phyloP scores from a whole-genome alignment of 2,113 vertebrate species.

The Zootoca vivipara region DNA sequence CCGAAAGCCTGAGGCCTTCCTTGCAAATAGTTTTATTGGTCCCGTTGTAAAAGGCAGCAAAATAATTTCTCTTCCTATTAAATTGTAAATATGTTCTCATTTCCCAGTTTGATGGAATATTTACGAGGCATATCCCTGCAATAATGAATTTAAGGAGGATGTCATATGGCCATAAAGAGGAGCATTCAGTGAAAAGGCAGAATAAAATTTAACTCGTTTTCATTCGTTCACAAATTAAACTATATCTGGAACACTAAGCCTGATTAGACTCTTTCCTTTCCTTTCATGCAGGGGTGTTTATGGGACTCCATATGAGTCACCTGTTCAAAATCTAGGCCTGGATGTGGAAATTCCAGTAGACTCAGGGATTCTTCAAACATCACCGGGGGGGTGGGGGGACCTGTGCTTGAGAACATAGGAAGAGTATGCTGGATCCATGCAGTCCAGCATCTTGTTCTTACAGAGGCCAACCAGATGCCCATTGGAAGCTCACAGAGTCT shows the following conservation, averaged over 20 bases:
- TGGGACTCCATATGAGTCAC: slow-evolving; percentile 36
- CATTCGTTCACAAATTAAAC: slow-evolving; percentile 68
- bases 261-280: slow-evolving; percentile 54
- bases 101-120: slow-evolving; percentile 62
- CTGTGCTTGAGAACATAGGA: background rate
- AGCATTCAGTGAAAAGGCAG: slow-evolving; percentile 63
- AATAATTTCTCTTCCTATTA: slow-evolving; percentile 51
- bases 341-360: slow-evolving; percentile 51
- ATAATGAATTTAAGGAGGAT: slow-evolving; percentile 60
- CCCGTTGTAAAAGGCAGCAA: slow-evolving; percentile 53
- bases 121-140: slow-evolving; percentile 44
- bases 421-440: too few relatives aligned
- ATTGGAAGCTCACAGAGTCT: too few relatives aligned
- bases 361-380: background rate
- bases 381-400: too few relatives aligned
- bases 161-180: slow-evolving; percentile 59
- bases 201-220: slow-evolving; percentile 72
- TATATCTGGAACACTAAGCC: slow-evolving; percentile 50
- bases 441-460: too few relatives aligned
- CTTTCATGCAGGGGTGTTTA: slow-evolving; percentile 57
- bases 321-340: slow-evolving; percentile 37
- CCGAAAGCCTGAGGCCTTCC: slow-evolving; percentile 47
- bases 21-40: slow-evolving; percentile 51
- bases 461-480: too few relatives aligned
- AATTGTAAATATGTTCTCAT: slow-evolving; percentile 44